Evolutionary conservation across 2,888 invertebrate genomes (phyloP).

Genomic region (Harpalus rubripes): DNA sequence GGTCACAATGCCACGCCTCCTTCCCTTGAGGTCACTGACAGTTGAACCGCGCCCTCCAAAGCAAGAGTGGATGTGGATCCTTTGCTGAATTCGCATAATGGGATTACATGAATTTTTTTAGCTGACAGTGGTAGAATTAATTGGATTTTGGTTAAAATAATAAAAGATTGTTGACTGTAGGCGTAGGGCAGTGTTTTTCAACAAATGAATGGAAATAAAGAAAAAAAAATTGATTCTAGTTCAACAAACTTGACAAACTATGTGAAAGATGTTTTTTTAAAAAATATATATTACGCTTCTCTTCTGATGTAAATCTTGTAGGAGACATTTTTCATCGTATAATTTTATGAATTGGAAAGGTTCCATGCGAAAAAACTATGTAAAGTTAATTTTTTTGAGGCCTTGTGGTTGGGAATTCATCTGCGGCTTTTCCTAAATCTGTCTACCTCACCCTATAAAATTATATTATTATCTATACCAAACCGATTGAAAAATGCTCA

Average conservation of each 20-base stretch:
- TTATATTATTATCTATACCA: too few relatives aligned
- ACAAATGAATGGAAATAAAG: background rate
- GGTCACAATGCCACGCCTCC: constrained; percentile 43
- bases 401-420: too few relatives aligned
- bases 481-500: too few relatives aligned
- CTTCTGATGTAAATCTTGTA: background rate
- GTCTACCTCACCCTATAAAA: too few relatives aligned
- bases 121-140: background rate
- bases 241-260: constrained; percentile 12
- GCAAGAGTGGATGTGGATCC: background rate
- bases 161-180: constrained; percentile 7
- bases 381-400: too few relatives aligned
- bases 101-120: constrained; percentile 2
- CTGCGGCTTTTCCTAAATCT: too few relatives aligned
- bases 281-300: background rate
- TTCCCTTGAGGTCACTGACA: constrained; percentile 32
- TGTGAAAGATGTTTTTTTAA: background rate
- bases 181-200: background rate
- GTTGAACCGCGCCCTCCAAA: constrained; percentile 32
- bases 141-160: background rate
- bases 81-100: background rate
- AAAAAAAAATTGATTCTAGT: constrained; percentile 8
- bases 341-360: background rate
- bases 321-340: background rate
- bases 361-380: too few relatives aligned